phyloP scores from a whole-genome alignment of 2,797 vertebrate species.

The Crax fasciolata region DNA sequence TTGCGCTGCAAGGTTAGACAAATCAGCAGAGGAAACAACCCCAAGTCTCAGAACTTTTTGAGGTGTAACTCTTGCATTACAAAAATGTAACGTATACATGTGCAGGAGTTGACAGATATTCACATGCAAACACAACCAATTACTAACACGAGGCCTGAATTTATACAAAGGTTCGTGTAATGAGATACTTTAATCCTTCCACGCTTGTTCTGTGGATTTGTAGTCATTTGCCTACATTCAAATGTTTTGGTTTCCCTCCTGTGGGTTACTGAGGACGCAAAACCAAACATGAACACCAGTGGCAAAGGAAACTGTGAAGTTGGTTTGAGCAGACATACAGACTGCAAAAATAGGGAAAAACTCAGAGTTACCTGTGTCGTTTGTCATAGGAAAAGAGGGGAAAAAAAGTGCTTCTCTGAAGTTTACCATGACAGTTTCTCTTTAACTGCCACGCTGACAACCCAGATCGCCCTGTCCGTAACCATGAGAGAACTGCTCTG shows the following conservation, averaged over 20 bases:
- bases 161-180: background rate
- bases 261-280: background rate
- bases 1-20: background rate
- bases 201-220: background rate
- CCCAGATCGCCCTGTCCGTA: background rate
- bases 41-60: background rate
- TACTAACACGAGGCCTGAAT: background rate
- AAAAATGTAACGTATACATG: background rate
- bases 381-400: background rate
- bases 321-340: background rate
- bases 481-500: background rate
- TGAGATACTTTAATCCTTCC: background rate
- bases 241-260: slow-evolving; percentile 7
- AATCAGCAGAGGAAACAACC: background rate
- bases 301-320: background rate
- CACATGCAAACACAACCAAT: background rate
- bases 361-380: background rate
- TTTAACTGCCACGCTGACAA: slow-evolving; percentile 11
- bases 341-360: background rate
- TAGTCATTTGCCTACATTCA: background rate
- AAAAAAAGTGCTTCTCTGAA: background rate
- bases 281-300: background rate
- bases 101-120: background rate
- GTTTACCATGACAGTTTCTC: slow-evolving; percentile 31
- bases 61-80: background rate